Percentiles rank a stretch among this genome's conserved stretches.
These are phyloP conservation scores for Cygnus atratus DNA, from an alignment of 2,113 vertebrate genomes.

Conservation along the genomic window DNA sequence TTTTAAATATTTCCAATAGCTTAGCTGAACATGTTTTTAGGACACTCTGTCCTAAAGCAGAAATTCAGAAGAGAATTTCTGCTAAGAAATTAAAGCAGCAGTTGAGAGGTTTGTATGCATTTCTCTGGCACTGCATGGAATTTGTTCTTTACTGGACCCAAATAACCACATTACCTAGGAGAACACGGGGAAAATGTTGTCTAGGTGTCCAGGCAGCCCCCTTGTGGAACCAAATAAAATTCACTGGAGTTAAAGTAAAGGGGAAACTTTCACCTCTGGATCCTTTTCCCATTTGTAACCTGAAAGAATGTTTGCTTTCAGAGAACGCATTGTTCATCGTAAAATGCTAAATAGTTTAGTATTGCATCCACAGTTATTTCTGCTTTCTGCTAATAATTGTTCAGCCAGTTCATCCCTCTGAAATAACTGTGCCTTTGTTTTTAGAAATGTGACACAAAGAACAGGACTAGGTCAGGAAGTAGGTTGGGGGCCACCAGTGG, in stretches of 20 bases:
- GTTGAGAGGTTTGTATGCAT: not conserved
- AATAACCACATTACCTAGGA: not conserved
- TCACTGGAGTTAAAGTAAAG: not conserved
- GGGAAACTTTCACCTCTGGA: fast-evolving
- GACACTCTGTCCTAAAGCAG: not conserved
- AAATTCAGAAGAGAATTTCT: not conserved
- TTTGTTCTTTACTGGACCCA: not conserved
- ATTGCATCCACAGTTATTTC: not conserved
- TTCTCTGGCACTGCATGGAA: not conserved
- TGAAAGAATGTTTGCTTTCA: not conserved
- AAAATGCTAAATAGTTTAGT: not conserved
- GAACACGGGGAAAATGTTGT: not conserved
- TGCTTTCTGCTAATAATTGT: not conserved
- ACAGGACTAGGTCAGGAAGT: not conserved
- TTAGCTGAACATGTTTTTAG: not conserved
- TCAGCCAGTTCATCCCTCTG: not conserved
- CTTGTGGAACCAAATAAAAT: not conserved
- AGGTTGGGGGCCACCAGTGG: not conserved
- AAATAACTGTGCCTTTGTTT: not conserved
- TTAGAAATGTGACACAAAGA: not conserved
- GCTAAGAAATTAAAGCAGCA: not conserved
- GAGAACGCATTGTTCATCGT: not conserved
- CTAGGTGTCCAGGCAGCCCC: not conserved
- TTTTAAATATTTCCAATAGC: not conserved
- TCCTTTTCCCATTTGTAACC: not conserved